Evolutionary conservation across 2,888 invertebrate genomes (phyloP).

Genomic region (Scaptomyza cyrtandrae): DNA sequence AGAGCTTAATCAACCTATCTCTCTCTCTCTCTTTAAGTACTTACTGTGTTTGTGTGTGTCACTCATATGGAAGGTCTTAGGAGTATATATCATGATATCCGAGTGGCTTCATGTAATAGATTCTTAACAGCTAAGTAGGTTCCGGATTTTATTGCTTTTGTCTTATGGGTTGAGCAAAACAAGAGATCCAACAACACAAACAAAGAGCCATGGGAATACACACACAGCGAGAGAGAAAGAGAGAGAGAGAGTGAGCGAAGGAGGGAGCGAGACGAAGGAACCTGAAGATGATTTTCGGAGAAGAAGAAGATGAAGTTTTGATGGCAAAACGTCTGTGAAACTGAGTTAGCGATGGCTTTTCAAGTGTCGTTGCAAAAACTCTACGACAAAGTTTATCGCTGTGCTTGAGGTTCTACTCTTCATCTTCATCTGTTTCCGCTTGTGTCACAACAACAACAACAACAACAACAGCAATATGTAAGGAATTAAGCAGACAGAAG

Average conservation of each 20-base stretch:
- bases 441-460: slow-evolving; percentile 9
- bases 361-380: slow-evolving; percentile 54
- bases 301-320: slow-evolving; percentile 37
- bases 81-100: slow-evolving; percentile 33
- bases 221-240: neutral
- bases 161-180: slow-evolving; percentile 47
- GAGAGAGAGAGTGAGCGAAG: neutral
- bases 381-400: slow-evolving; percentile 49
- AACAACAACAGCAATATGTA: slow-evolving; percentile 47
- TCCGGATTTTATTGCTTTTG: slow-evolving; percentile 63
- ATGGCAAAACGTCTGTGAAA: slow-evolving; percentile 46
- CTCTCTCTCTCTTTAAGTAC: neutral
- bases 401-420: slow-evolving; percentile 14
- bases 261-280: neutral
- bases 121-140: slow-evolving; percentile 63
- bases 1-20: neutral
- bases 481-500: slow-evolving; percentile 53
- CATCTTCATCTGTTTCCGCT: slow-evolving; percentile 7
- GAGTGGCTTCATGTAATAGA: slow-evolving; percentile 58
- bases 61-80: neutral
- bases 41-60: neutral
- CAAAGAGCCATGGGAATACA: slow-evolving; percentile 2
- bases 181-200: slow-evolving; percentile 29
- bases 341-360: slow-evolving; percentile 39
- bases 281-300: slow-evolving; percentile 28